Percentiles rank a stretch among this genome's conserved stretches.
These are phyloP conservation scores for Lomographa bimaculata DNA, from an alignment of 2,888 invertebrate genomes.

Conservation along the genomic window DNA sequence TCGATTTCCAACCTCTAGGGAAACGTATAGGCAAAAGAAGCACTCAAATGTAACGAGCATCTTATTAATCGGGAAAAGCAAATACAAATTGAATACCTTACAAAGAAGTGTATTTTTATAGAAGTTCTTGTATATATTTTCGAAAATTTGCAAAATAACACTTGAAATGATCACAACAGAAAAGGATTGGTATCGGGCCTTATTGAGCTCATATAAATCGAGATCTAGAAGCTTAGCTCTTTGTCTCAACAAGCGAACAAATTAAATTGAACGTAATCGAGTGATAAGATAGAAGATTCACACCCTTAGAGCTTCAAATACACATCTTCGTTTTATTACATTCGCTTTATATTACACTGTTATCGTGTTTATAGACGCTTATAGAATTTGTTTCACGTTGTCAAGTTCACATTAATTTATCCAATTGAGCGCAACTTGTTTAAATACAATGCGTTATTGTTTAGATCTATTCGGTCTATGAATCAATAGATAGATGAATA, in stretches of 20 bases:
- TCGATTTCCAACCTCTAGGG: constrained; percentile 26
- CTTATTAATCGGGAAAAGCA: constrained; percentile 5
- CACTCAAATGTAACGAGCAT: constrained; percentile 7
- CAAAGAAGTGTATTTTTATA: too few species aligned
- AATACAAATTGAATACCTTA: too few species aligned
- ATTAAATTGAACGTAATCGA: constrained; percentile 44
- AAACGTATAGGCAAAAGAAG: constrained; percentile 5
- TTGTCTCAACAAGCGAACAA: constrained; percentile 38
- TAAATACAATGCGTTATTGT: constrained; percentile 26
- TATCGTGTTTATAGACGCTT: constrained; percentile 16
- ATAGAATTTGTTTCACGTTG: constrained; percentile 19
- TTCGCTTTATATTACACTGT: constrained; percentile 17
- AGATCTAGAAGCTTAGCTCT: constrained; percentile 36
- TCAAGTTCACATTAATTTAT: constrained; percentile 26
- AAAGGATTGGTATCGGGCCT: constrained; percentile 32
- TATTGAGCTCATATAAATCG: constrained; percentile 42
- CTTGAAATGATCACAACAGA: constrained; percentile 37
- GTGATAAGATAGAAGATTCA: constrained; percentile 32
- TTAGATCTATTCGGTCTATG: constrained; percentile 25
- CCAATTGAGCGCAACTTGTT: constrained; percentile 24
- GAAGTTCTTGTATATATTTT: too few species aligned
- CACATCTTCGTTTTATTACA: constrained; percentile 21
- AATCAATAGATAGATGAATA: constrained; percentile 30
- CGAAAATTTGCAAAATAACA: constrained; percentile 32
- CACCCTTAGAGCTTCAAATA: constrained; percentile 19